Percentiles rank a stretch among this genome's conserved stretches.
phyloP scores from a whole-genome alignment of 92 coral and sea anemone species.

The Phenganax marumi region DNA sequence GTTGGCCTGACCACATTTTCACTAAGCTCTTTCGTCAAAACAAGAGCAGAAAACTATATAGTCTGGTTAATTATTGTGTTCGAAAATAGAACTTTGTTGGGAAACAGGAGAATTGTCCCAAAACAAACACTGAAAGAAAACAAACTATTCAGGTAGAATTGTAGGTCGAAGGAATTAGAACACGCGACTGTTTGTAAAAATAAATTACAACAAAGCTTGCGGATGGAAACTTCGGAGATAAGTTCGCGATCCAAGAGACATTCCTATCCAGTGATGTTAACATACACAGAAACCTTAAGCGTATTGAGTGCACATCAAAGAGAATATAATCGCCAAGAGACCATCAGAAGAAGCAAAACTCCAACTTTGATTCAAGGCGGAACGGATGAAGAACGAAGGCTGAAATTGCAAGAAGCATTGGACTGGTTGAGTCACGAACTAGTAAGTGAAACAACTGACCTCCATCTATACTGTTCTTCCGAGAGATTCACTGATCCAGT shows the following conservation, averaged over 20 bases:
- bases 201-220: background rate
- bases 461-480: too few species aligned
- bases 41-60: background rate
- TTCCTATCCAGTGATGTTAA: constrained; percentile 36
- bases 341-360: constrained; percentile 29
- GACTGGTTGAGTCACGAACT: constrained; percentile 88
- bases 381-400: constrained; percentile 76
- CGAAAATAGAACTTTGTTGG: background rate
- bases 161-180: background rate
- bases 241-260: constrained; percentile 35
- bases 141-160: too few species aligned
- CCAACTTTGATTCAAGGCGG: constrained; percentile 80
- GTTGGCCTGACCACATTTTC: background rate
- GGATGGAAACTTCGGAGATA: background rate
- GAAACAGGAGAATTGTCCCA: background rate
- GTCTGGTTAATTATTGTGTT: background rate
- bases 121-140: background rate
- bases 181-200: background rate
- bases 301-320: constrained; percentile 37
- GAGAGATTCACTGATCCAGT: too few species aligned
- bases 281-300: constrained; percentile 35
- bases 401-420: constrained; percentile 77
- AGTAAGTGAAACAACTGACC: constrained; percentile 54
- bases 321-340: background rate
- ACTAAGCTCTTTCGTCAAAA: background rate